A percentile compares a stretch with the other conserved stretches of the same genome.
Conservation (phyloP, 2,888 invertebrate genomes). For the Athalia cordata region DNA sequence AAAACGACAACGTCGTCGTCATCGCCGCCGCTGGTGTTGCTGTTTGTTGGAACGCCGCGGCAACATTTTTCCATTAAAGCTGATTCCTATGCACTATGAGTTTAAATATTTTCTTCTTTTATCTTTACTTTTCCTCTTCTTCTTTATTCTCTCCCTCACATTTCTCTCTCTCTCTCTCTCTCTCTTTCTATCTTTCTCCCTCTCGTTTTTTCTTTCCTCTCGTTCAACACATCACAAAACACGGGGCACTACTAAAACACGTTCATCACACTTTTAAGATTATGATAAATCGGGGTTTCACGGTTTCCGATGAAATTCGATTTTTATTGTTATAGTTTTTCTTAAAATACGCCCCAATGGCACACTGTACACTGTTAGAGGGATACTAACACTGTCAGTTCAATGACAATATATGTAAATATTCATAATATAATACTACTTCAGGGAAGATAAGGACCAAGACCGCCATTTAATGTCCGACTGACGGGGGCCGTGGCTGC, state of each 20-base stretch:
- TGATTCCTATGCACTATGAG: neutral
- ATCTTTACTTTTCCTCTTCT: too few species aligned
- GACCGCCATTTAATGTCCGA: constrained; percentile 70
- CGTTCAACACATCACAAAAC: neutral
- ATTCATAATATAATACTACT: constrained; percentile 59
- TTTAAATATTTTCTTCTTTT: too few species aligned
- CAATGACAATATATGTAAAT: constrained; percentile 58
- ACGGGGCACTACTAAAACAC: too few species aligned
- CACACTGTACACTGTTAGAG: constrained; percentile 3
- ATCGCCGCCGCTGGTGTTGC: constrained; percentile 10
- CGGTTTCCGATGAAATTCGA: too few species aligned
- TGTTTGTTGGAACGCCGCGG: constrained; percentile 2
- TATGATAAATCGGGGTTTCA: too few species aligned
- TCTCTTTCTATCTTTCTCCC: neutral
- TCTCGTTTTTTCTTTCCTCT: neutral
- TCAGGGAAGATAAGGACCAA: constrained; percentile 59
- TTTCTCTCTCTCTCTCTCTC: constrained; percentile 10
- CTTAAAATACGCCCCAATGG: too few species aligned
- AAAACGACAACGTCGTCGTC: constrained; percentile 26
- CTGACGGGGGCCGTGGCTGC: constrained; percentile 50
- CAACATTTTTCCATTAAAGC: constrained; percentile 9
- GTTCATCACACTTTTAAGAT: too few species aligned
- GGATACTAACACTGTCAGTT: constrained; percentile 52
- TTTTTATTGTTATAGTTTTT: too few species aligned
- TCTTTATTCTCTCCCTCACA: neutral